Percentiles rank a stretch among this genome's conserved stretches.
Conservation (phyloP, 2,113 vertebrate species). For the Pogonocichla stellata region DNA sequence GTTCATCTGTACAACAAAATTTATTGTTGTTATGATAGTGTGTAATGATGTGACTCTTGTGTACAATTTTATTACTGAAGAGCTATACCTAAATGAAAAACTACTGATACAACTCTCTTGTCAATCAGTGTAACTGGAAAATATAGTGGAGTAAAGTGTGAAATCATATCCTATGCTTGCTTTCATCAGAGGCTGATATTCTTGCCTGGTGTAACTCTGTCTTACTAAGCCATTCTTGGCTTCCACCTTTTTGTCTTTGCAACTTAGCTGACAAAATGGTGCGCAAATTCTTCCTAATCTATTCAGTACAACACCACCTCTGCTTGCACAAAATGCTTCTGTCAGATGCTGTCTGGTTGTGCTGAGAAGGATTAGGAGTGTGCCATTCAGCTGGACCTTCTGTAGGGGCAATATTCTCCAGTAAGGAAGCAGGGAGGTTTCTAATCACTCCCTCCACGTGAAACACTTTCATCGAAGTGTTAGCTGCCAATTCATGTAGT, state of each 20-base stretch:
- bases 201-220: background rate
- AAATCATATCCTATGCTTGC: background rate
- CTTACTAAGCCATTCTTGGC: background rate
- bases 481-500: background rate
- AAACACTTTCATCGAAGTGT: background rate
- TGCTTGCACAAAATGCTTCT: background rate
- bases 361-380: background rate
- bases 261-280: background rate
- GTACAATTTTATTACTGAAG: background rate
- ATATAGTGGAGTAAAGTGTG: background rate
- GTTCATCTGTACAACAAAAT: background rate
- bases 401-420: background rate
- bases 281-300: background rate
- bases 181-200: background rate
- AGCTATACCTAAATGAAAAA: background rate
- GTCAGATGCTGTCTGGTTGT: background rate
- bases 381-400: background rate
- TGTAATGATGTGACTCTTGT: background rate
- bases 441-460: rapidly evolving
- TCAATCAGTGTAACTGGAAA: background rate
- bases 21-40: background rate
- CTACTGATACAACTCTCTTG: background rate
- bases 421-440: background rate
- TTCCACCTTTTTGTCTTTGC: background rate
- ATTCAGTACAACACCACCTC: background rate